Evolutionary conservation across 2,888 invertebrate genomes (phyloP).

Genomic region (Hydroisotoma schaefferi): DNA sequence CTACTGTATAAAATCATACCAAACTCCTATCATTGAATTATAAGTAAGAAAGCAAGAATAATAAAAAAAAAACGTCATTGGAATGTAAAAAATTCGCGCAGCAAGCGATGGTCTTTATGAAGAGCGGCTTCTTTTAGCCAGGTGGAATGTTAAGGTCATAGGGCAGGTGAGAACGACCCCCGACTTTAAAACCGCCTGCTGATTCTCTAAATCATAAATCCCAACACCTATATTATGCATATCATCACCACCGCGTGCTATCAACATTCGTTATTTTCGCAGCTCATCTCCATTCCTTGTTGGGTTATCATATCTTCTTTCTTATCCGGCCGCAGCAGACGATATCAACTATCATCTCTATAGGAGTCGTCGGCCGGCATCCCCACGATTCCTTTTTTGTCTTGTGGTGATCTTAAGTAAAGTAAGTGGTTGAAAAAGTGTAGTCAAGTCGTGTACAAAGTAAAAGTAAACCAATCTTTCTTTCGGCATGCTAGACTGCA

Average conservation of each 20-base stretch:
- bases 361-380: not conserved
- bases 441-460: too few species aligned
- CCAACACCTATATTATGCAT: slow-evolving; percentile 45
- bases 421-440: too few species aligned
- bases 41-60: too few species aligned
- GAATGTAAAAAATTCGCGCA: slow-evolving; percentile 48
- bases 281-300: slow-evolving; percentile 30
- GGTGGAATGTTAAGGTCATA: slow-evolving; percentile 45
- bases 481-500: slow-evolving; percentile 1
- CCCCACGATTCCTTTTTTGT: slow-evolving; percentile 3
- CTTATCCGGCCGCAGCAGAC: too few species aligned
- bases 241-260: slow-evolving; percentile 47
- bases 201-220: slow-evolving; percentile 46
- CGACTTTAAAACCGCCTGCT: slow-evolving; percentile 44
- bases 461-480: not conserved
- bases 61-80: slow-evolving; percentile 15
- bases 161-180: slow-evolving; percentile 43
- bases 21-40: too few species aligned
- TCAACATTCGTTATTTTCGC: slow-evolving; percentile 47
- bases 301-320: slow-evolving; percentile 2
- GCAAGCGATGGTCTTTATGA: slow-evolving; percentile 36
- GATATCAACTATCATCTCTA: too few species aligned
- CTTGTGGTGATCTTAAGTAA: too few species aligned
- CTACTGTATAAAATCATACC: slow-evolving; percentile 1
- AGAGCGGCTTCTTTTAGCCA: slow-evolving; percentile 43